phyloP scores from a whole-genome alignment of 2,797 vertebrate genomes.

The Chromis chromis region DNA sequence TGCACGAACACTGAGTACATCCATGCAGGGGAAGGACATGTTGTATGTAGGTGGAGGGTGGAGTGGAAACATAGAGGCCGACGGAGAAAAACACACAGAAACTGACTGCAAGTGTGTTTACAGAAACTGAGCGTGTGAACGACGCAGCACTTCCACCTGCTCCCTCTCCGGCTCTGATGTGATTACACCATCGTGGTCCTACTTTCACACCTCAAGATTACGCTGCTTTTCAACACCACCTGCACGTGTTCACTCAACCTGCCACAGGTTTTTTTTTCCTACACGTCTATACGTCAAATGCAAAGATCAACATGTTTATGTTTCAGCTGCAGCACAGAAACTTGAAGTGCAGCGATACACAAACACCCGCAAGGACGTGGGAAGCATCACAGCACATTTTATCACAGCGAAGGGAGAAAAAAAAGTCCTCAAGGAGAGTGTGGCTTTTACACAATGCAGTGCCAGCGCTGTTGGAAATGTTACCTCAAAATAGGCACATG shows the following conservation, averaged over 20 bases:
- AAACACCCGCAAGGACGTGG: slow-evolving; percentile 21
- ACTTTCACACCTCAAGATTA: slow-evolving; percentile 33
- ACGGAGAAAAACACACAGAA: slow-evolving; percentile 16
- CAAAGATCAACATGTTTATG: slow-evolving; percentile 39
- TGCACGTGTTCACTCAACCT: slow-evolving; percentile 33
- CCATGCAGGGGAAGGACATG: slow-evolving; percentile 7
- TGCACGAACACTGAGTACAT: slow-evolving; percentile 17
- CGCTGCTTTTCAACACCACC: slow-evolving; percentile 14
- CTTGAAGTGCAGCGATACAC: slow-evolving; percentile 36
- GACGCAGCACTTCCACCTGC: slow-evolving; percentile 45
- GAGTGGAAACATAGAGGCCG: slow-evolving; percentile 12
- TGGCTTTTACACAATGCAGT: slow-evolving; percentile 58
- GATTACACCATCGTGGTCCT: slow-evolving; percentile 30
- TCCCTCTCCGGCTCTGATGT: slow-evolving; percentile 33
- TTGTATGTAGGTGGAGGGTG: slow-evolving; percentile 17
- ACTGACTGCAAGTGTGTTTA: slow-evolving; percentile 22
- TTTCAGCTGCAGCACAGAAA: slow-evolving; percentile 39
- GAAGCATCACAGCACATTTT: slow-evolving; percentile 40
- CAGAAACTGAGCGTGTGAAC: slow-evolving; percentile 31
- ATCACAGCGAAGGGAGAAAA: slow-evolving; percentile 10
- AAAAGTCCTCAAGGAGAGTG: slow-evolving; percentile 46
- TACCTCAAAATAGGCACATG: slow-evolving; percentile 49
- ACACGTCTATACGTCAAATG: slow-evolving; percentile 24
- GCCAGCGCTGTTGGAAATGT: slow-evolving; percentile 52
- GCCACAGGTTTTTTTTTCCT: slow-evolving; percentile 31